Evolutionary conservation across 2,888 invertebrate genomes (phyloP).

Genomic region (Drosophila mayaguana): DNA sequence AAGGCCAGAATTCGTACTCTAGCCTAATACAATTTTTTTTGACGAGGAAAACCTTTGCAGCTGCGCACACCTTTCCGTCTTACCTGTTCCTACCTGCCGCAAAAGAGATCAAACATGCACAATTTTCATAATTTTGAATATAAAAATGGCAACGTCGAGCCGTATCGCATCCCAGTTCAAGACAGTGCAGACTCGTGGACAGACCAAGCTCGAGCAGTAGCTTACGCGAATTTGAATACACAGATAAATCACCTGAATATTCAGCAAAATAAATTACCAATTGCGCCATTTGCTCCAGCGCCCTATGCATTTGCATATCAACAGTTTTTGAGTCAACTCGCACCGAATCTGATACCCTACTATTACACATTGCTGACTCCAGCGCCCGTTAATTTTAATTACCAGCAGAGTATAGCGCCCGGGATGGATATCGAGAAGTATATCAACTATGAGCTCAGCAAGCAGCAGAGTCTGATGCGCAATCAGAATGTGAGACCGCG

Average conservation of each 20-base stretch:
- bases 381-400: not conserved
- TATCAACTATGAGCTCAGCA: conserved; percentile 52
- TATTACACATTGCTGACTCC: conserved; percentile 2
- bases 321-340: conserved; percentile 13
- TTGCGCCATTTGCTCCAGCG: conserved; percentile 4
- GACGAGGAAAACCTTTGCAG: conserved; percentile 13
- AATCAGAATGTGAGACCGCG: not conserved
- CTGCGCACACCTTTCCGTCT: conserved; percentile 11
- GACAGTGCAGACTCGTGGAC: not conserved
- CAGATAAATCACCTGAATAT: not conserved
- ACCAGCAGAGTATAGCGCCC: not conserved
- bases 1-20: not conserved
- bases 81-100: conserved; percentile 37
- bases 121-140: conserved; percentile 3
- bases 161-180: conserved; percentile 22
- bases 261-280: not conserved
- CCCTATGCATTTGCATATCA: not conserved
- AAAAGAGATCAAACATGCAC: conserved; percentile 7
- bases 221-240: not conserved
- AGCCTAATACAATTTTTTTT: conserved; percentile 17
- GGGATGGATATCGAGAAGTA: conserved; percentile 53
- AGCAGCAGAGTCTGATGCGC: conserved; percentile 37
- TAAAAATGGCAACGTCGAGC: conserved; percentile 22
- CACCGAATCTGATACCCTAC: conserved; percentile 5
- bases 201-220: not conserved